Evolutionary conservation across 2,888 invertebrate genomes (phyloP).

Genomic region (Ecliptopera silaceata): DNA sequence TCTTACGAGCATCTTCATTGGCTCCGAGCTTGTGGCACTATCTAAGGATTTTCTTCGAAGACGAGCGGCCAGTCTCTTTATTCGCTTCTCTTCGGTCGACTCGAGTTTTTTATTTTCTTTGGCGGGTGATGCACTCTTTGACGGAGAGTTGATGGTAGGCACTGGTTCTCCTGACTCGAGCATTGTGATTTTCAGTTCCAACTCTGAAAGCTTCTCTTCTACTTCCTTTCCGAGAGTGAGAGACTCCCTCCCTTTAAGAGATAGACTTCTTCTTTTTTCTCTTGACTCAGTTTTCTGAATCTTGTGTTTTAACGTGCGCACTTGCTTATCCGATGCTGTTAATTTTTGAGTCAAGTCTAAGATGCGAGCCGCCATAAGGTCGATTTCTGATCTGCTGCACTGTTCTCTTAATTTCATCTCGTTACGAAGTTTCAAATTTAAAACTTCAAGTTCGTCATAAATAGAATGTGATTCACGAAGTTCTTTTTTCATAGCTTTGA

Average conservation of each 20-base stretch:
- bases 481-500: constrained; percentile 91
- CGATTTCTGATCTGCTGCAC: constrained; percentile 87
- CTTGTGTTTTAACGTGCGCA: constrained; percentile 90
- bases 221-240: constrained; percentile 91
- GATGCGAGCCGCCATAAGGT: constrained; percentile 91
- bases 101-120: constrained; percentile 82
- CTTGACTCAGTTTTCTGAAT: constrained; percentile 89
- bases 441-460: constrained; percentile 90
- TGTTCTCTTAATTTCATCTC: constrained; percentile 86
- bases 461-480: constrained; percentile 90
- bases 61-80: constrained; percentile 80
- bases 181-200: constrained; percentile 89
- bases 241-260: constrained; percentile 92
- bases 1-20: constrained; percentile 90
- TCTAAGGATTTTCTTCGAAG: constrained; percentile 90
- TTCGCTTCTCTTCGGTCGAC: constrained; percentile 74
- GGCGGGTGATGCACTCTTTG: constrained; percentile 80
- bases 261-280: constrained; percentile 91
- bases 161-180: constrained; percentile 81
- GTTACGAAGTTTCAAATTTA: constrained; percentile 89
- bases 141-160: constrained; percentile 72
- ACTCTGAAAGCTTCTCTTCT: constrained; percentile 91
- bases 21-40: constrained; percentile 89
- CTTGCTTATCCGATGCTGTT: constrained; percentile 91
- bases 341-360: constrained; percentile 93